These are phyloP conservation scores for Invenusta paracnida DNA, from an alignment of 2,888 invertebrate genomes.

Conservation along the genomic window DNA sequence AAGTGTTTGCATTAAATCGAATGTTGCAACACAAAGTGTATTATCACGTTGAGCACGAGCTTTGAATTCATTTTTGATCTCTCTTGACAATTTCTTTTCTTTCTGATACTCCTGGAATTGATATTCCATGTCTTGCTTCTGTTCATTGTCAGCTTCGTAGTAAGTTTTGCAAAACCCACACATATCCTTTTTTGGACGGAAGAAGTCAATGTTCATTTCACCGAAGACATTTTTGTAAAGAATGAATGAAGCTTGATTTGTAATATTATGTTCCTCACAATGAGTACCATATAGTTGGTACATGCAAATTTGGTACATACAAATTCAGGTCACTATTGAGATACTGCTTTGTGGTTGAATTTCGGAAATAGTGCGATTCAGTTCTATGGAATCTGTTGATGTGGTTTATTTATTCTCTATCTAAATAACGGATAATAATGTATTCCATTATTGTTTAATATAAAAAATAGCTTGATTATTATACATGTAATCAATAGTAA, in stretches of 20 bases:
- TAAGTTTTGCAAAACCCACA: slow-evolving; percentile 32
- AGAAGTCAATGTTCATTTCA: slow-evolving; percentile 23
- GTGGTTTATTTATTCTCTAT: too few species aligned
- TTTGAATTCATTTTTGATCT: background rate
- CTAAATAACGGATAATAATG: too few species aligned
- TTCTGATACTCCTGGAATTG: background rate
- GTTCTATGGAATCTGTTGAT: slow-evolving; percentile 31
- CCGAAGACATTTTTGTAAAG: background rate
- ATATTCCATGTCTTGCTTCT: background rate
- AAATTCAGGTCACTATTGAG: slow-evolving; percentile 25
- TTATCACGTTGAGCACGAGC: slow-evolving; percentile 29
- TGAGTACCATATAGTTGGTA: slow-evolving; percentile 22
- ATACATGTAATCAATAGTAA: too few species aligned
- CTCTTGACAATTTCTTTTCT: slow-evolving; percentile 1
- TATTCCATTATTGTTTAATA: too few species aligned
- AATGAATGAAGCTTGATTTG: slow-evolving; percentile 5
- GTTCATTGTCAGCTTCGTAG: slow-evolving; percentile 9
- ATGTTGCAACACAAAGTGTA: slow-evolving; percentile 26
- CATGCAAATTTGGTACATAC: background rate
- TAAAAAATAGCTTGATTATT: too few species aligned
- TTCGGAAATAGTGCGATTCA: slow-evolving; percentile 37
- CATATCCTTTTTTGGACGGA: slow-evolving; percentile 34
- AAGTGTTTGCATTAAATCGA: slow-evolving; percentile 6
- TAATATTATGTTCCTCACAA: slow-evolving; percentile 22
- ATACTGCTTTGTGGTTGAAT: slow-evolving; percentile 24